Base-by-base conservation (phyloP, 2,113 vertebrate species). In the Xiphophorus maculatus region DNA sequence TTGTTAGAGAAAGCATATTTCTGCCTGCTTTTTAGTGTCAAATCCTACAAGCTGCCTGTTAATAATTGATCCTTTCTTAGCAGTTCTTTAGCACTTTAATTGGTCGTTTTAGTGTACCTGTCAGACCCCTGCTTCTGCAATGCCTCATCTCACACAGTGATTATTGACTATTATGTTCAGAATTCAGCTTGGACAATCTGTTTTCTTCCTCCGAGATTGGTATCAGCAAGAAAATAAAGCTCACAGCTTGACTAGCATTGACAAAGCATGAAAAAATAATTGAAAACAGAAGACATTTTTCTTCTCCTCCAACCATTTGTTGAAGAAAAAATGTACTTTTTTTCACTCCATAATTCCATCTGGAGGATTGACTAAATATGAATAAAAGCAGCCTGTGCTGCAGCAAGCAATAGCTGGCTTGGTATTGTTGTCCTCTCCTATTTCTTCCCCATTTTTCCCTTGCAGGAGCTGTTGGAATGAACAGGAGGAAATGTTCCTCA, bases 401-500 rank as follows among this genome's bases (percentile, higher is more conserved):
- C 74, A 79, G 63, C 71, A 84, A 83, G 85, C 69, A 84, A 74
- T 71, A 61, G 78, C 27, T 63, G 68, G 67, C 70, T 68, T 22
- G 79, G 35, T 67, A 12, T 77, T 69, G n/a, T 61, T 28, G 66
- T 37, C 19, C 44, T 79, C 74, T 81, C 7, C 13, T 6, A 33
- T 69, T 86, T 85, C 42, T 60, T 58, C 27, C 22, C 35, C 35
- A 37, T 40, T 19, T 44, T 88, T 87, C 87, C 77, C 86, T 77
- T 82, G 76, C 77, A 84, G 77, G 65, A 76, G 61, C 82, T 79
- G 82, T 83, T 44, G 77, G 82, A 90, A 90, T 80, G 86, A 86
- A 77, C 78, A 67, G 84, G 81, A 80, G 90, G 89, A 90, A 92
- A 89, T 92, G 90, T 92, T 90, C 87, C 90, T 86, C 83, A 44